Conservation (phyloP, 1,140 invertebrate species). For the Portunus trituberculatus region DNA sequence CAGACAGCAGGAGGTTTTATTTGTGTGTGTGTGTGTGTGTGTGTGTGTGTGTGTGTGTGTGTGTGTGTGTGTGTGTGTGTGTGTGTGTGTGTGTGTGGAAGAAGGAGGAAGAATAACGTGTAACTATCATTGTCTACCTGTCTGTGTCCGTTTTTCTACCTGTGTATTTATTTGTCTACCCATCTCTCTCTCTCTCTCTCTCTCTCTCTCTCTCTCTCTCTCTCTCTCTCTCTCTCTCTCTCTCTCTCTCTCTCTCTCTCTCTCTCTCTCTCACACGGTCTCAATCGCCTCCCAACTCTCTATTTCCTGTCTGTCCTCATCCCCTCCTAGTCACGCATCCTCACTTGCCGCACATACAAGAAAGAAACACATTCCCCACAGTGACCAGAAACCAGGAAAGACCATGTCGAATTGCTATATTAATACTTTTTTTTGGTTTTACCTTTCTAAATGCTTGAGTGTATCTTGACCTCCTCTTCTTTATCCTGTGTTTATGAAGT, state of each 20-base stretch:
- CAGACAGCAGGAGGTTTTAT: neutral
- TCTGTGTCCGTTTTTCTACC: neutral
- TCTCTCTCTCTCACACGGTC: neutral
- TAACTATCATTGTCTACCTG: neutral
- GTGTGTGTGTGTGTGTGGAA: neutral
- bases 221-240: conserved; percentile 2
- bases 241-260: conserved; percentile 20
- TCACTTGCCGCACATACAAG: neutral
- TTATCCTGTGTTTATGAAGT: too few relatives aligned
- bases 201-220: too few relatives aligned
- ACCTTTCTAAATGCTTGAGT: too few relatives aligned
- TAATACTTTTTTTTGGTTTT: neutral
- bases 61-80: conserved; percentile 30
- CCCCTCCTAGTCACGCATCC: neutral
- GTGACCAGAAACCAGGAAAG: neutral
- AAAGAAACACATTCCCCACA: neutral
- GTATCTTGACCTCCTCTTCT: too few relatives aligned
- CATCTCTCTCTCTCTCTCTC: neutral
- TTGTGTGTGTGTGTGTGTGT: neutral
- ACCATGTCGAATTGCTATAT: neutral
- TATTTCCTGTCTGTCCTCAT: conserved; percentile 10
- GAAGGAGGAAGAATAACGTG: neutral
- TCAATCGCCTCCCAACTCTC: neutral
- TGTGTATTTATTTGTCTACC: neutral
- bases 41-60: conserved; percentile 43